Evolutionary conservation across 2,113 vertebrate species (phyloP).

Genomic region (Oxyura jamaicensis): DNA sequence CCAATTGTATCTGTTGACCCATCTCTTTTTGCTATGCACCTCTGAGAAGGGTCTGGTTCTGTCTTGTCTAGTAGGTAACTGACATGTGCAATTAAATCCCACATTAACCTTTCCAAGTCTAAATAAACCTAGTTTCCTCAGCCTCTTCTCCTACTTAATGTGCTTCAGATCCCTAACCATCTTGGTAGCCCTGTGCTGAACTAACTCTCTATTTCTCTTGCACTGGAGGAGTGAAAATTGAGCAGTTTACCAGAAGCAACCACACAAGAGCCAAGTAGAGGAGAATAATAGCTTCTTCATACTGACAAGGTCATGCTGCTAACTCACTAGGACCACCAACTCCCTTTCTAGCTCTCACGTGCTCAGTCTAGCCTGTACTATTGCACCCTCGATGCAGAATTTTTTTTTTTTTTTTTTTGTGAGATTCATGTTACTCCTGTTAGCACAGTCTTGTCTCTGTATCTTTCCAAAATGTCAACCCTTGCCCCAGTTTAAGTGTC

Average conservation of each 20-base stretch:
- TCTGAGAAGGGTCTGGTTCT: background rate
- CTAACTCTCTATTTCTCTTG: background rate
- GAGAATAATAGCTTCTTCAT: background rate
- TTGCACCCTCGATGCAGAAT: background rate
- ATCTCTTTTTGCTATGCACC: background rate
- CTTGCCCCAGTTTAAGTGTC: rapidly evolving
- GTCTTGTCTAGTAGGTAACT: background rate
- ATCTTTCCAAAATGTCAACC: background rate
- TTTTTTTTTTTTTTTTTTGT: background rate
- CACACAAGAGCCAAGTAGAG: background rate
- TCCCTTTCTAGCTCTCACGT: background rate
- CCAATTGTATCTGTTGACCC: background rate
- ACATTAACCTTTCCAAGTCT: background rate
- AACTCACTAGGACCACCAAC: background rate
- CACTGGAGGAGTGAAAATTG: background rate
- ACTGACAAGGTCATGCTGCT: background rate
- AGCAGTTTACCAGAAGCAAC: background rate
- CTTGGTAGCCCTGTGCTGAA: background rate
- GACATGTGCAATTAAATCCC: background rate
- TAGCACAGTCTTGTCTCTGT: no score
- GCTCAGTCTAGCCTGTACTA: background rate
- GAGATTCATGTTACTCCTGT: background rate
- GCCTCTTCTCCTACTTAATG: background rate
- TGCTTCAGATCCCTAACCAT: background rate
- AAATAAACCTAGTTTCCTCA: background rate